Conservation (phyloP, 1,140 invertebrate species). For the Panagrolaimus sp. region DNA sequence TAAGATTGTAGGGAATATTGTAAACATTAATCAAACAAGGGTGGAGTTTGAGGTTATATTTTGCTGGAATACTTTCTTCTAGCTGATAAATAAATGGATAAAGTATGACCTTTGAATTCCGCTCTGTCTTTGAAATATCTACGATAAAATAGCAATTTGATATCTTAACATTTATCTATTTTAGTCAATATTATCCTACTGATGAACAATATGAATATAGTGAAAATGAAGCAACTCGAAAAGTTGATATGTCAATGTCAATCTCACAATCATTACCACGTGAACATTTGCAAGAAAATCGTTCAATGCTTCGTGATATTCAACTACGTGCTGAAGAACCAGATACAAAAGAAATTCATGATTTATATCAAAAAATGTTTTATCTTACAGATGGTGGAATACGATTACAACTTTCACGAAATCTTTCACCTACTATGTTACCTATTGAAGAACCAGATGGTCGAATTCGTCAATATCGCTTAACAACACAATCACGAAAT, state of each 20-base stretch:
- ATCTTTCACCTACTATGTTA: not conserved
- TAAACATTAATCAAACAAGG: no score
- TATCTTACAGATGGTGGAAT: not conserved
- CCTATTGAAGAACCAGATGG: slow-evolving; percentile 5
- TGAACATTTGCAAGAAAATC: not conserved
- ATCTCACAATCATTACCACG: not conserved
- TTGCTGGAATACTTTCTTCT: no score
- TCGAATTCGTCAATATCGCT: not conserved
- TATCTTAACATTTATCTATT: no score
- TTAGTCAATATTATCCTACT: no score
- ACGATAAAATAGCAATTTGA: no score
- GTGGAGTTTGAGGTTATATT: no score
- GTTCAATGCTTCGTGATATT: not conserved
- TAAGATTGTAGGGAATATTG: no score
- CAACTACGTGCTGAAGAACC: not conserved
- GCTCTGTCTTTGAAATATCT: no score
- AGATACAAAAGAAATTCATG: not conserved
- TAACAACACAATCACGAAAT: not conserved
- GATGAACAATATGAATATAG: not conserved
- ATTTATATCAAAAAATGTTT: slow-evolving; percentile 3
- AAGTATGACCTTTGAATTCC: no score
- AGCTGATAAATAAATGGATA: no score
- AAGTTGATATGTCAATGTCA: not conserved
- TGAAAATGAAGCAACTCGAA: not conserved
- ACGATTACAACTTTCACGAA: not conserved